These are phyloP conservation scores for Stenodema calcarata DNA, from an alignment of 2,888 invertebrate genomes.

Conservation along the genomic window DNA sequence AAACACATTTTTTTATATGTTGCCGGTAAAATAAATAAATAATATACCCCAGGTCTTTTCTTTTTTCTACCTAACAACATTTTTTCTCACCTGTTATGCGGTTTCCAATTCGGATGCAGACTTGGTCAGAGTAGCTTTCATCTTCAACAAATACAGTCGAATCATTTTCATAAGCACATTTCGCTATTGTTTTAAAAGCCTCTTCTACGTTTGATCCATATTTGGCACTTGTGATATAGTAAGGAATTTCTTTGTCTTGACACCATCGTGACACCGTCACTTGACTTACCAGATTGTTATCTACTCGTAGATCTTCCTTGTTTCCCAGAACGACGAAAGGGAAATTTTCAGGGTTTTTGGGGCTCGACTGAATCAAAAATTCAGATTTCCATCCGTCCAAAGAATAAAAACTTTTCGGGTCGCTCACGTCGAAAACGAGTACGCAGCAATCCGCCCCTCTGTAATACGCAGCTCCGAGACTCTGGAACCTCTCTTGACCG, in stretches of 20 bases:
- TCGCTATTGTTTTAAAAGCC: background rate
- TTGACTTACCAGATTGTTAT: slow-evolving; percentile 79
- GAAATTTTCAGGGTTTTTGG: slow-evolving; percentile 98
- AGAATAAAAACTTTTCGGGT: slow-evolving; percentile 97
- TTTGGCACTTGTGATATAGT: background rate
- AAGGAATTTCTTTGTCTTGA: background rate
- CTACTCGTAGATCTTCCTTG: slow-evolving; percentile 91
- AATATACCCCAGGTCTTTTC: too few relatives aligned
- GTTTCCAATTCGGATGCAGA: too few relatives aligned
- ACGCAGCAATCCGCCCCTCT: slow-evolving; percentile 99
- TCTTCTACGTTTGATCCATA: background rate
- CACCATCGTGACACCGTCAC: background rate
- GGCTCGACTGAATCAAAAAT: slow-evolving; percentile 92
- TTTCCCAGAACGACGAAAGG: slow-evolving; percentile 99
- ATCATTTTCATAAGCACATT: background rate
- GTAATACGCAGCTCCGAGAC: slow-evolving; percentile 98
- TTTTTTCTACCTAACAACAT: too few relatives aligned
- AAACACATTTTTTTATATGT: too few relatives aligned
- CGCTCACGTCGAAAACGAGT: slow-evolving; percentile 97
- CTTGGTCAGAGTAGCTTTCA: background rate
- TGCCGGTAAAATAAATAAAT: too few relatives aligned
- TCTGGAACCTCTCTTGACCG: slow-evolving; percentile 99
- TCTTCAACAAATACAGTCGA: background rate
- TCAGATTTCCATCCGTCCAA: slow-evolving; percentile 99
- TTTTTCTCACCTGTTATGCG: too few relatives aligned